Percentiles rank a stretch among this genome's conserved stretches.
phyloP scores from a whole-genome alignment of 2,113 vertebrate genomes.

The Pimephales promelas region DNA sequence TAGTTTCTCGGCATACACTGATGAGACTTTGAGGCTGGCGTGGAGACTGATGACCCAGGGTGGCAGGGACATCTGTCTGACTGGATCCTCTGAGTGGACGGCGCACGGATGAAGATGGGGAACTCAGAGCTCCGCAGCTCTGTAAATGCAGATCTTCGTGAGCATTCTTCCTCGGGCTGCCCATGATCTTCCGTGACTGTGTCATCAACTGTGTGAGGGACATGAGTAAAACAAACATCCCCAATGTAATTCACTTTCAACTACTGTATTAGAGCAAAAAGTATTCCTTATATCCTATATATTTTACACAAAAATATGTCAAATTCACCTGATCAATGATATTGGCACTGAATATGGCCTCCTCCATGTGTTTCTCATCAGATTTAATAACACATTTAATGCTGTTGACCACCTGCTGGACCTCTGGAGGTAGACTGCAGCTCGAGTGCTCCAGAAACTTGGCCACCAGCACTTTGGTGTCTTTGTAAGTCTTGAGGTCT shows the following conservation, averaged over 20 bases:
- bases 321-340: slow-evolving; percentile 87
- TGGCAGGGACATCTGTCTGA: slow-evolving; percentile 48
- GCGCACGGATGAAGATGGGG: slow-evolving; percentile 69
- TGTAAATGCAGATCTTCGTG: slow-evolving; percentile 86
- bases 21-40: slow-evolving; percentile 71
- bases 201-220: slow-evolving; percentile 77
- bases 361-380: slow-evolving; percentile 89
- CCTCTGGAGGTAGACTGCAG: slow-evolving; percentile 87
- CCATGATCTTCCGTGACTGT: slow-evolving; percentile 72
- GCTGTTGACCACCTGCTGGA: slow-evolving; percentile 89
- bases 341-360: slow-evolving; percentile 87
- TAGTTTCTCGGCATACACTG: slow-evolving; percentile 79
- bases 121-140: slow-evolving; percentile 90
- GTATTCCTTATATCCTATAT: background rate
- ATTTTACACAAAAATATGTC: background rate
- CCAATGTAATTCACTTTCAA: background rate
- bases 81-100: slow-evolving; percentile 56
- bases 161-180: slow-evolving; percentile 73
- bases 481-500: slow-evolving; percentile 90
- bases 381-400: slow-evolving; percentile 86
- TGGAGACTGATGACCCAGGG: slow-evolving; percentile 58
- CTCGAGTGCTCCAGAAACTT: slow-evolving; percentile 94
- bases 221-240: background rate
- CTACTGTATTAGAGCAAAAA: background rate
- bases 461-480: slow-evolving; percentile 92